phyloP scores from a whole-genome alignment of 2,797 vertebrate genomes.

The Streptopelia turtur region DNA sequence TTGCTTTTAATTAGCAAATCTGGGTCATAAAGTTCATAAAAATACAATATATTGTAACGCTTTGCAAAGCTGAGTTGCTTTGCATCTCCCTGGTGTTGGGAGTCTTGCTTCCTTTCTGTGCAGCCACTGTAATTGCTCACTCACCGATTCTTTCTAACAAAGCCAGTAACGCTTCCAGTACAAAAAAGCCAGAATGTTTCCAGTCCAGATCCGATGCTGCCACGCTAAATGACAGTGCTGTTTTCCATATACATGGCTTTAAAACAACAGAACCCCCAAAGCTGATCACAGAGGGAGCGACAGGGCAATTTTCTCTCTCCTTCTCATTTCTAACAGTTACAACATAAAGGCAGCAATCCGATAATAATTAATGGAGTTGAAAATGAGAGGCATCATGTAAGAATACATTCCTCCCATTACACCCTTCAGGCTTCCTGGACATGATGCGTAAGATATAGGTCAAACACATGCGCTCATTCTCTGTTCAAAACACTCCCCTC shows the following conservation, averaged over 20 bases:
- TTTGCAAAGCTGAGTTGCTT: neutral
- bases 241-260: neutral
- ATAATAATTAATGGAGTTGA: slow-evolving; percentile 55
- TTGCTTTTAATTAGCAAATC: neutral
- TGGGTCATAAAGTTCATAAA: neutral
- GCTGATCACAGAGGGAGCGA: neutral
- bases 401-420: neutral
- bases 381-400: slow-evolving; percentile 11
- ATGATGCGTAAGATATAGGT: slow-evolving; percentile 18
- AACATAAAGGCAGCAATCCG: neutral
- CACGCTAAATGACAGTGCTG: neutral
- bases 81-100: neutral
- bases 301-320: neutral
- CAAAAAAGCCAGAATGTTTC: neutral
- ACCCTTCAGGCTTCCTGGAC: neutral
- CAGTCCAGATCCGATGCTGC: accelerated
- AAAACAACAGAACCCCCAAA: neutral
- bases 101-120: neutral
- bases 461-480: neutral
- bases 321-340: neutral
- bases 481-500: neutral
- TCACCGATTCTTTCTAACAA: neutral
- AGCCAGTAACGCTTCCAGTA: neutral
- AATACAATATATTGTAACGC: neutral
- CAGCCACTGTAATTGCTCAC: neutral